Evolutionary conservation across 2,113 vertebrate genomes (phyloP).

Genomic region (Nansenia antarctica): DNA sequence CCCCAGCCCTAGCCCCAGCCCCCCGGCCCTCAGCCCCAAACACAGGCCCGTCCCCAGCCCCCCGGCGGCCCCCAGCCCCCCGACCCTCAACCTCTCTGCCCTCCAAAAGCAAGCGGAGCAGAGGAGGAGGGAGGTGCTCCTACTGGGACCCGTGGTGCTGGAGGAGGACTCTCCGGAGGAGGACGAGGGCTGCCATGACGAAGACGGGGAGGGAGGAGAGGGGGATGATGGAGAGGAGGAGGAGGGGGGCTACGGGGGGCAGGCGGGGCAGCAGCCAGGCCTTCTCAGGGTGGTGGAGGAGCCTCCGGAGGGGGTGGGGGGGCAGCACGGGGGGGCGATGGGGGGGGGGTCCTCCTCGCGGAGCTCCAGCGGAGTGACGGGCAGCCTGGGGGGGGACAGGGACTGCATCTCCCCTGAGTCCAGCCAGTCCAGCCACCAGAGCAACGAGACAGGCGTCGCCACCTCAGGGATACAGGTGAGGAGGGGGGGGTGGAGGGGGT

Average conservation of each 20-base stretch:
- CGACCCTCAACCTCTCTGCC: constrained; percentile 50
- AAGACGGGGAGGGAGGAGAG: constrained; percentile 38
- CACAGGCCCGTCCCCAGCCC: no score
- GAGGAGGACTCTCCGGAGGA: constrained; percentile 68
- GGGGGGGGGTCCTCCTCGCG: constrained; percentile 68
- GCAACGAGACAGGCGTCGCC: constrained; percentile 70
- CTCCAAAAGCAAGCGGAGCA: constrained; percentile 69
- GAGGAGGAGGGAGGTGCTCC: constrained; percentile 71
- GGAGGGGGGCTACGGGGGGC: constrained; percentile 1
- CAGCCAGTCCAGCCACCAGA: constrained; percentile 73
- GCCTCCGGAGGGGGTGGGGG: constrained; percentile 45
- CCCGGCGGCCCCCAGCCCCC: no score
- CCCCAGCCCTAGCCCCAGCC: no score
- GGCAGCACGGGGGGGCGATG: no score
- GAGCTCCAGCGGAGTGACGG: constrained; percentile 77
- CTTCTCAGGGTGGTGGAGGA: constrained; percentile 20
- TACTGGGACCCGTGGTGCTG: constrained; percentile 70
- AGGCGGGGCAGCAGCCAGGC: constrained; percentile 8
- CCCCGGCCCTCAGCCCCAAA: no score
- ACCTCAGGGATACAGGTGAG: constrained; percentile 77
- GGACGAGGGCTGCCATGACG: constrained; percentile 62
- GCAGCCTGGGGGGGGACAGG: constrained; percentile 70
- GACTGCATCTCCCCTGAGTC: constrained; percentile 77
- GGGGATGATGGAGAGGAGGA: constrained; percentile 23
- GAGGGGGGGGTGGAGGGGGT: no score